Evolutionary conservation across 2,113 vertebrate genomes (phyloP).

Genomic region (Brachypodius melanocephalos): DNA sequence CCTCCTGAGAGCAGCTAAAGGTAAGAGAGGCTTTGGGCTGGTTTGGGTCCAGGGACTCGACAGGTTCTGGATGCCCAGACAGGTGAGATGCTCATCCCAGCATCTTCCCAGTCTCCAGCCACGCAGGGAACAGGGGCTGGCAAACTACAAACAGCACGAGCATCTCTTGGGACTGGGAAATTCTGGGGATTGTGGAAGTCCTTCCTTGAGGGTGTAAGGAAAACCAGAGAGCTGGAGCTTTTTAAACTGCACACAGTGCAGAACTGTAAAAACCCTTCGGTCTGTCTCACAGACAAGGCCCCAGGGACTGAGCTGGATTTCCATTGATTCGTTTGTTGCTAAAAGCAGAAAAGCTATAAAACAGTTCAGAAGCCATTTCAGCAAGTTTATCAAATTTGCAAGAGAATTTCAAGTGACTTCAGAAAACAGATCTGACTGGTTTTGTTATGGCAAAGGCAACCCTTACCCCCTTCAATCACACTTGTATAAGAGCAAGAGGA

Average conservation of each 20-base stretch:
- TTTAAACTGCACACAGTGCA: fast-evolving
- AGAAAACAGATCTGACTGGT: neutral
- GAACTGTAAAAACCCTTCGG: neutral
- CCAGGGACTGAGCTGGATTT: neutral
- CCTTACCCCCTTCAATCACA: neutral
- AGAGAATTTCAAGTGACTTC: neutral
- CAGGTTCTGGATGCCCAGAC: fast-evolving
- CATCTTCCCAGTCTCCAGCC: fast-evolving
- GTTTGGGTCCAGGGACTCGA: fast-evolving
- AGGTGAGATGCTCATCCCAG: neutral
- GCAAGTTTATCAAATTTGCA: neutral
- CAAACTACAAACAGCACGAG: neutral
- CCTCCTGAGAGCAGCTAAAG: neutral
- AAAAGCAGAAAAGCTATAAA: neutral
- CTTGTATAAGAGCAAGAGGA: neutral
- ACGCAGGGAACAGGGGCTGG: neutral
- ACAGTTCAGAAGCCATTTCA: neutral
- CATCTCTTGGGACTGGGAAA: fast-evolving
- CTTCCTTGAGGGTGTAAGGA: neutral
- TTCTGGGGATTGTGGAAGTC: neutral
- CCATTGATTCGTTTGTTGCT: neutral
- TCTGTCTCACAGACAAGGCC: neutral
- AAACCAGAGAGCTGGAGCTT: neutral
- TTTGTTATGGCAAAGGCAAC: neutral
- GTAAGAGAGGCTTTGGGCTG: slow-evolving; percentile 20